Evolutionary conservation across 2,113 vertebrate species (phyloP).

Genomic region (Alethe diademata): DNA sequence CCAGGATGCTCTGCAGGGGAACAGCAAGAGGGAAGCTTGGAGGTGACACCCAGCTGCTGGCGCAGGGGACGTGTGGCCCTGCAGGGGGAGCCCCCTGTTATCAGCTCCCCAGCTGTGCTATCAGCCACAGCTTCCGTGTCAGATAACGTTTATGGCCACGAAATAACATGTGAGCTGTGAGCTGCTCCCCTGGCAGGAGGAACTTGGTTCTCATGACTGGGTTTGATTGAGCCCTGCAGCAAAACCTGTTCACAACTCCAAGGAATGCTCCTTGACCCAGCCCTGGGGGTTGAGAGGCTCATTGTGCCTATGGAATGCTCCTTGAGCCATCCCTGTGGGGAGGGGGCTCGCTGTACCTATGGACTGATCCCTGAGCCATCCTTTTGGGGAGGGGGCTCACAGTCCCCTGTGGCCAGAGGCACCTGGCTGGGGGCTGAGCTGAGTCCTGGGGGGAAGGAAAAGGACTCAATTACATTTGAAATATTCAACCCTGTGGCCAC

Average conservation of each 20-base stretch:
- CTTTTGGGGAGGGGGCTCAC: not conserved
- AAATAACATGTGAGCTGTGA: not conserved
- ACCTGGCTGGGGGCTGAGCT: fast-evolving
- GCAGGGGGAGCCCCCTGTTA: fast-evolving
- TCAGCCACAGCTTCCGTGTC: not conserved
- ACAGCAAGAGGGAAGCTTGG: not conserved
- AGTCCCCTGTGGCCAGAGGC: not conserved
- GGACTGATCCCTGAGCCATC: not conserved
- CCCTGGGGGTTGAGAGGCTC: not conserved
- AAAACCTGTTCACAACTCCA: not conserved
- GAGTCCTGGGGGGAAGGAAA: not conserved
- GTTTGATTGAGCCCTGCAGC: not conserved
- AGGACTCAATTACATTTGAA: fast-evolving
- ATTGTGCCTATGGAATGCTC: not conserved
- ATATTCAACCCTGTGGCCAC: not conserved
- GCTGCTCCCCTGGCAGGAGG: not conserved
- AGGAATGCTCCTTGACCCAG: not conserved
- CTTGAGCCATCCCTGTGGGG: not conserved
- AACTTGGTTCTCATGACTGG: fast-evolving
- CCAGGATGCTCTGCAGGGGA: conserved; percentile 80
- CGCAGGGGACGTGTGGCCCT: fast-evolving
- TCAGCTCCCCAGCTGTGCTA: fast-evolving
- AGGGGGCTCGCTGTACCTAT: not conserved
- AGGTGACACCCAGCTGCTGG: not conserved
- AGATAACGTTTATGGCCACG: not conserved